phyloP scores from a whole-genome alignment of 2,888 invertebrate species.

The Drosophila quinaria region DNA sequence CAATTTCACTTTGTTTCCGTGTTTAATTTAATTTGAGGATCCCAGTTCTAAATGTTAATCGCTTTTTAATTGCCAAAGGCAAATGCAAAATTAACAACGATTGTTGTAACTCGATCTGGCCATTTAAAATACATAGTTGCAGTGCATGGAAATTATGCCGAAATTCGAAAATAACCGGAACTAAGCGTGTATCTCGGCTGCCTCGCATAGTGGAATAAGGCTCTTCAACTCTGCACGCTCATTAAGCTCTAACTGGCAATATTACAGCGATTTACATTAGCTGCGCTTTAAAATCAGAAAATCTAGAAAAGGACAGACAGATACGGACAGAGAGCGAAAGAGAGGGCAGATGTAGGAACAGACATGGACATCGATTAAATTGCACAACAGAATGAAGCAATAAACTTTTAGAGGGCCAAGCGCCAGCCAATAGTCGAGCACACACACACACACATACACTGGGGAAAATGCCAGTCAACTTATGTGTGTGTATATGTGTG shows the following conservation, averaged over 20 bases:
- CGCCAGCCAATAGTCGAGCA: constrained; percentile 41
- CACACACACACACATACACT: constrained; percentile 7
- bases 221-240: constrained; percentile 63
- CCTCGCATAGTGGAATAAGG: constrained; percentile 18
- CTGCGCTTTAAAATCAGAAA: constrained; percentile 71
- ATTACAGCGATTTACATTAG: constrained; percentile 76
- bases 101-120: constrained; percentile 9
- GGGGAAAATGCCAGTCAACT: constrained; percentile 61
- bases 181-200: neutral
- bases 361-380: constrained; percentile 75
- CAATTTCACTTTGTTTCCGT: neutral
- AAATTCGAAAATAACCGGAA: constrained; percentile 9
- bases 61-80: constrained; percentile 10
- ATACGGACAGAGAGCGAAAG: neutral
- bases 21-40: neutral
- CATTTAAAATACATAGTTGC: constrained; percentile 8
- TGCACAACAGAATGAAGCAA: constrained; percentile 79
- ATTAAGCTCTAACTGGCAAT: constrained; percentile 72
- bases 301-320: constrained; percentile 7
- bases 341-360: constrained; percentile 12
- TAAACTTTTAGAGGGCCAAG: constrained; percentile 77
- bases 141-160: constrained; percentile 1
- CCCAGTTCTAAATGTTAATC: constrained; percentile 2
- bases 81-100: constrained; percentile 5
- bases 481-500: constrained; percentile 12